Evolutionary conservation across 2,888 invertebrate genomes (phyloP).

Genomic region (Chesias legatella): DNA sequence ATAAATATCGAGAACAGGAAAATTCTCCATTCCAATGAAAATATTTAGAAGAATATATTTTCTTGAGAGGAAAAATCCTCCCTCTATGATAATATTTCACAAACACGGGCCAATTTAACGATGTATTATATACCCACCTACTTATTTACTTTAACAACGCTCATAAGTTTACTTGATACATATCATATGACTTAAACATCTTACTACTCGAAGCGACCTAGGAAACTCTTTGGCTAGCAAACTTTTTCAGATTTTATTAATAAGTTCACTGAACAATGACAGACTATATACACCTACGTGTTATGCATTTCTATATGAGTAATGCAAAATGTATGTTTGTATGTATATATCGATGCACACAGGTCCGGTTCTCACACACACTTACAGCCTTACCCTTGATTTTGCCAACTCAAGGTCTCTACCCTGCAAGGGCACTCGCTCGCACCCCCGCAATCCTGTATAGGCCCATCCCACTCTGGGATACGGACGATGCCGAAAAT

Average conservation of each 20-base stretch:
- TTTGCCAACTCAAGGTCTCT: conserved; percentile 80
- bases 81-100: too few relatives aligned
- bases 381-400: conserved; percentile 74
- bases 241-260: conserved; percentile 5
- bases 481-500: conserved; percentile 71
- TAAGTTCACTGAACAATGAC: conserved; percentile 42
- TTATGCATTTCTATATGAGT: conserved; percentile 1
- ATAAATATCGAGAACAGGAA: too few relatives aligned
- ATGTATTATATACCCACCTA: too few relatives aligned
- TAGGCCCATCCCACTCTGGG: conserved; percentile 61
- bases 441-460: conserved; percentile 47
- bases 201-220: background rate
- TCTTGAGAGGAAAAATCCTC: too few relatives aligned
- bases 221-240: background rate
- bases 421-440: conserved; percentile 62
- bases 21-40: too few relatives aligned
- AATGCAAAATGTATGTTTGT: conserved; percentile 6
- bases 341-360: conserved; percentile 42
- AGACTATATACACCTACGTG: conserved; percentile 19
- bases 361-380: conserved; percentile 58
- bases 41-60: too few relatives aligned
- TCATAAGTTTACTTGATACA: too few relatives aligned
- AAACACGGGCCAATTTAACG: too few relatives aligned
- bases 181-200: too few relatives aligned
- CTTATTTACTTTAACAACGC: too few relatives aligned